These are phyloP conservation scores for Prolemur simus DNA, from an alignment of 2,113 vertebrate genomes.

Conservation along the genomic window DNA sequence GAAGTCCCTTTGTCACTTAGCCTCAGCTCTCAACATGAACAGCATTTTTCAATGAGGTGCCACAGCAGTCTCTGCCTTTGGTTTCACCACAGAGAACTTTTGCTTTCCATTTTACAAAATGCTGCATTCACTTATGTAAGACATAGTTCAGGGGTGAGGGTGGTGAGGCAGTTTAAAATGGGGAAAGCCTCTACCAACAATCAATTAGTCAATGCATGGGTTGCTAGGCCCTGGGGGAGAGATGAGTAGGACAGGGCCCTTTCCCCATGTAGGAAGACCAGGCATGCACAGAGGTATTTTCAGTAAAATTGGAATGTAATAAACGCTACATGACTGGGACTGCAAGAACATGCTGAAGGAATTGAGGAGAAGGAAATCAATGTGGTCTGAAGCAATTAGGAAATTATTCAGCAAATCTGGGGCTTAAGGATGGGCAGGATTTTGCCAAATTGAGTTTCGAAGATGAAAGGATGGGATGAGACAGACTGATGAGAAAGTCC, in stretches of 20 bases:
- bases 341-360: background rate
- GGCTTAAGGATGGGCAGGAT: background rate
- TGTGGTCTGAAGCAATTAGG: constrained; percentile 17
- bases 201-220: background rate
- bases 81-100: background rate
- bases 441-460: background rate
- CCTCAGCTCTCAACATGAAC: background rate
- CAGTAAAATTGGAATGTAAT: background rate
- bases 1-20: background rate
- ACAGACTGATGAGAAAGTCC: background rate
- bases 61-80: background rate
- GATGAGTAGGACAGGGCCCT: background rate
- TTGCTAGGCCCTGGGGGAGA: background rate
- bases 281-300: background rate
- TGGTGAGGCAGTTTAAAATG: background rate
- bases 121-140: background rate
- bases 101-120: background rate
- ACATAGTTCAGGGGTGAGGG: background rate
- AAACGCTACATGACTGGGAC: background rate
- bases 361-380: background rate
- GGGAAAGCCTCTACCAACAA: background rate
- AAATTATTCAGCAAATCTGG: constrained; percentile 37
- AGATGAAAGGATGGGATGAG: constrained; percentile 32
- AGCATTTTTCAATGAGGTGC: background rate
- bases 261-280: background rate